Evolutionary conservation across 2,888 invertebrate genomes (phyloP).

Genomic region (Drosophila flavopinicola): DNA sequence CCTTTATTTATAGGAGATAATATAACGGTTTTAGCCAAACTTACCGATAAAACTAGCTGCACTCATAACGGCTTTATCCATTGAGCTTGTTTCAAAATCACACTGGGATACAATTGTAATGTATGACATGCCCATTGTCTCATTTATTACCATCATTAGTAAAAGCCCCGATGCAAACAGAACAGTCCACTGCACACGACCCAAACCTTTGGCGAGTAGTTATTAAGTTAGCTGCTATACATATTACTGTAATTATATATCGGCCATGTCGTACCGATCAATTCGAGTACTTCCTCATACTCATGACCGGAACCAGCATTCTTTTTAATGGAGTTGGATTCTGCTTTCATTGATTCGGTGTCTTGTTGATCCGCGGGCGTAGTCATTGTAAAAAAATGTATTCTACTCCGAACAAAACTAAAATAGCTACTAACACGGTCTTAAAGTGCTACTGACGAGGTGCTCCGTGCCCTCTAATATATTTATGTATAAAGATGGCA

Average conservation of each 20-base stretch:
- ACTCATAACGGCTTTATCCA: slow-evolving; percentile 87
- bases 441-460: slow-evolving; percentile 49
- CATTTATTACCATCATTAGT: slow-evolving; percentile 89
- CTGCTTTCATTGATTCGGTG: slow-evolving; percentile 35
- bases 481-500: slow-evolving; percentile 34
- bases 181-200: slow-evolving; percentile 87
- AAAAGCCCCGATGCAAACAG: slow-evolving; percentile 87
- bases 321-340: slow-evolving; percentile 3
- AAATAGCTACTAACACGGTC: slow-evolving; percentile 31
- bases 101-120: slow-evolving; percentile 89
- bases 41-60: slow-evolving; percentile 88
- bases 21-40: slow-evolving; percentile 14
- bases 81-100: slow-evolving; percentile 86
- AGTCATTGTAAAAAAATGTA: slow-evolving; percentile 21
- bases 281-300: slow-evolving; percentile 74
- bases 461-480: slow-evolving; percentile 13
- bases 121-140: slow-evolving; percentile 88
- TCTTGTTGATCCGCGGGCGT: slow-evolving; percentile 17
- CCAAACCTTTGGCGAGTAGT: slow-evolving; percentile 86
- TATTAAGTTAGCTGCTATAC: not conserved
- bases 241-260: not conserved
- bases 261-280: slow-evolving; percentile 64
- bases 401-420: not conserved
- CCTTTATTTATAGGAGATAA: too few relatives aligned
- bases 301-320: slow-evolving; percentile 39